phyloP scores from a whole-genome alignment of 2,113 vertebrate species.

The Calidris pygmaea region DNA sequence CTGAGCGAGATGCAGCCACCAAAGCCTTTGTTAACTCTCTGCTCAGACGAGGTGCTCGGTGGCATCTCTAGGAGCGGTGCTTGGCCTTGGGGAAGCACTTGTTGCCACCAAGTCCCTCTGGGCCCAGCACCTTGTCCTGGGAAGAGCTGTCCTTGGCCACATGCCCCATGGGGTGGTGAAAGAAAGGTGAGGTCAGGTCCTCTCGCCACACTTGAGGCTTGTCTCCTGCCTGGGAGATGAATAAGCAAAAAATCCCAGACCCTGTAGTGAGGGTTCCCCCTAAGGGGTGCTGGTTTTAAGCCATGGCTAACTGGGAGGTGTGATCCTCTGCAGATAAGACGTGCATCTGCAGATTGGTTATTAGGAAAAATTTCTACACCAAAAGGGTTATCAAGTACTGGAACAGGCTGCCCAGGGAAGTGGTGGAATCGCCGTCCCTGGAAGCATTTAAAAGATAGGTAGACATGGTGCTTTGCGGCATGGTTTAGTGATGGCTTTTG shows the following conservation, averaged over 20 bases:
- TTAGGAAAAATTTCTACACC: neutral
- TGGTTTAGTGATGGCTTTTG: neutral
- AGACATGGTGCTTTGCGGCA: neutral
- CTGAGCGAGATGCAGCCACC: neutral
- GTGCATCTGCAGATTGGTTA: neutral
- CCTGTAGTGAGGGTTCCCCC: neutral
- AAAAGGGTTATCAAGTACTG: neutral
- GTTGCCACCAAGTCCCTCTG: no score
- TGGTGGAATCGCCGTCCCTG: neutral
- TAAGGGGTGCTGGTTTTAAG: neutral
- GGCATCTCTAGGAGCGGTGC: neutral
- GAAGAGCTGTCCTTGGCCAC: neutral
- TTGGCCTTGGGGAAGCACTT: neutral
- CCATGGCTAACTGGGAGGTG: neutral
- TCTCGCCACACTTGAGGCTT: neutral
- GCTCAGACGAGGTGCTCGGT: rapidly evolving
- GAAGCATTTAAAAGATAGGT: neutral
- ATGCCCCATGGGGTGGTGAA: rapidly evolving
- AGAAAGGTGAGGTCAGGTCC: neutral
- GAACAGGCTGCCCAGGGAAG: neutral
- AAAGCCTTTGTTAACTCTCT: neutral
- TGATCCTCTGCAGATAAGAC: neutral
- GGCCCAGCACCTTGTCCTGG: neutral
- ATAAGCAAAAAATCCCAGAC: neutral
- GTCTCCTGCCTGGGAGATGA: neutral